A percentile compares a stretch with the other conserved stretches of the same genome.
These are phyloP conservation scores for Oxycera nigricornis DNA, from an alignment of 2,888 invertebrate genomes.

Conservation along the genomic window DNA sequence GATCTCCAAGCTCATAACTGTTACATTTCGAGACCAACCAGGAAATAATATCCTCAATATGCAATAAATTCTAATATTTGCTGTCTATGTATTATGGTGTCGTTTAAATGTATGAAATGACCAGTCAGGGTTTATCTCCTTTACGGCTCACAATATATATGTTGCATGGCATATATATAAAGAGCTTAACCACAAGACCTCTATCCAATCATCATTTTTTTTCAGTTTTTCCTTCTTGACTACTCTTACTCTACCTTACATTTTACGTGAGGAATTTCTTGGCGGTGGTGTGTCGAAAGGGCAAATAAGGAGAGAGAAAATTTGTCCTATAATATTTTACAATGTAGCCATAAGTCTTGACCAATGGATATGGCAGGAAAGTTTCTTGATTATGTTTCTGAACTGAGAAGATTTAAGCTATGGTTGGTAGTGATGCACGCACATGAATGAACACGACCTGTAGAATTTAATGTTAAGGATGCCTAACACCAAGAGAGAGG, in stretches of 20 bases:
- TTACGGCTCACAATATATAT: constrained; percentile 27
- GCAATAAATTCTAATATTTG: constrained; percentile 48
- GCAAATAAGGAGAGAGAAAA: neutral
- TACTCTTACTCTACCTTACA: neutral
- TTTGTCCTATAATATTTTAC: constrained; percentile 26
- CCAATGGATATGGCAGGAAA: neutral
- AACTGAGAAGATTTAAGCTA: neutral
- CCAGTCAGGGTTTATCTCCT: constrained; percentile 44
- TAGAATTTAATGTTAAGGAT: too few species aligned
- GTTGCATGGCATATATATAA: constrained; percentile 37
- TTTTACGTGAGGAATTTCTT: constrained; percentile 1
- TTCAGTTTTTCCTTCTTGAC: neutral
- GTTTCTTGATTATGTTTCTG: constrained; percentile 28
- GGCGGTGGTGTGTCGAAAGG: neutral
- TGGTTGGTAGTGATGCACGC: neutral
- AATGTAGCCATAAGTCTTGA: constrained; percentile 11
- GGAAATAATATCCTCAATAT: constrained; percentile 48
- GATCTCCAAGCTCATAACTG: constrained; percentile 40
- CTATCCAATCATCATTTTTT: constrained; percentile 35
- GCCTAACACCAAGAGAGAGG: too few species aligned
- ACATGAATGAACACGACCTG: too few species aligned
- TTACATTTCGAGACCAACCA: constrained; percentile 45
- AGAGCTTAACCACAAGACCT: constrained; percentile 38
- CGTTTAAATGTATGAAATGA: constrained; percentile 48
- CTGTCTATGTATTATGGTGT: constrained; percentile 44